phyloP scores from a whole-genome alignment of 1,140 invertebrate species.

The Phocides pigmalion region DNA sequence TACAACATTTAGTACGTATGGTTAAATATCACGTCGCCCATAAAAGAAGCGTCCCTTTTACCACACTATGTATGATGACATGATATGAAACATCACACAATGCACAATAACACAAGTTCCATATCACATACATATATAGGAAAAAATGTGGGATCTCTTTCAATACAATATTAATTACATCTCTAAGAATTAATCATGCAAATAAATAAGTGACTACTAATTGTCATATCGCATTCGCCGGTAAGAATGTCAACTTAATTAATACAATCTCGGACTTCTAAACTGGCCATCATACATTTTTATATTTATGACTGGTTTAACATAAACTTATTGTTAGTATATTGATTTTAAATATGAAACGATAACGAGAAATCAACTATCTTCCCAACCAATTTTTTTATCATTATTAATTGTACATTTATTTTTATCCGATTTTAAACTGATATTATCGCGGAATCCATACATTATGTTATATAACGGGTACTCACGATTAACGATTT shows the following conservation, averaged over 20 bases:
- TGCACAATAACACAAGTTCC: constrained; percentile 37
- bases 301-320: too few species aligned
- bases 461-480: too few species aligned
- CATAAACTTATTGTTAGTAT: too few species aligned
- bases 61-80: constrained; percentile 53
- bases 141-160: neutral
- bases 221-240: constrained; percentile 26
- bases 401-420: too few species aligned
- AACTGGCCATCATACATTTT: too few species aligned
- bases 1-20: constrained; percentile 35
- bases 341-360: too few species aligned
- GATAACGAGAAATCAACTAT: too few species aligned
- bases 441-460: too few species aligned
- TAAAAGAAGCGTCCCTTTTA: constrained; percentile 50
- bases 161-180: neutral
- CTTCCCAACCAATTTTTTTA: too few species aligned
- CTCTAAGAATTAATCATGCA: constrained; percentile 35
- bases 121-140: constrained; percentile 25
- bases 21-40: constrained; percentile 37
- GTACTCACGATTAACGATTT: too few species aligned
- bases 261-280: too few species aligned
- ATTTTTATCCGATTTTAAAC: too few species aligned
- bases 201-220: constrained; percentile 45
- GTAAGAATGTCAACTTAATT: neutral
- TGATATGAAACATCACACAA: constrained; percentile 55